phyloP scores from a whole-genome alignment of 2,888 invertebrate genomes.

The Sialis fuliginosa region DNA sequence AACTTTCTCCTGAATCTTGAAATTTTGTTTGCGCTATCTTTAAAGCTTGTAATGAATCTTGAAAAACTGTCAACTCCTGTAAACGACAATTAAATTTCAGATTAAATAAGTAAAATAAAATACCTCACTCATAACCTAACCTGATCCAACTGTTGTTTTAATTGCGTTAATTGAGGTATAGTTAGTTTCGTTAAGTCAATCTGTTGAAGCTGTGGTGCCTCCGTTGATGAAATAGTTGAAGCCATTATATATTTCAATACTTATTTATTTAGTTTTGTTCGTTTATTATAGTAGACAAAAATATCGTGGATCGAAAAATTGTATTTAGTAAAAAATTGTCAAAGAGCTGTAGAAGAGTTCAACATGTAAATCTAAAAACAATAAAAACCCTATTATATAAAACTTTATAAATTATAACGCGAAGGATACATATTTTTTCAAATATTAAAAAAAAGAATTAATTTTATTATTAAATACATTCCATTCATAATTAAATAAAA shows the following conservation, averaged over 20 bases:
- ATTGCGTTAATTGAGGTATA: constrained; percentile 61
- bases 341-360: too few species aligned
- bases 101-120: background rate
- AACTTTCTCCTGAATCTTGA: constrained; percentile 68
- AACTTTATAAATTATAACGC: too few species aligned
- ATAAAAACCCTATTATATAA: too few species aligned
- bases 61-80: constrained; percentile 72
- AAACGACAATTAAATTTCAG: constrained; percentile 12
- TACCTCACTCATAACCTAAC: constrained; percentile 24
- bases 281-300: too few species aligned
- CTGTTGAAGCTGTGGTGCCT: constrained; percentile 50
- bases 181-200: constrained; percentile 66
- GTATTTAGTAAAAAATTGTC: too few species aligned
- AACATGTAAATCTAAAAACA: too few species aligned
- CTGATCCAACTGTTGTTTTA: constrained; percentile 78
- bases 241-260: background rate
- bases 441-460: too few species aligned
- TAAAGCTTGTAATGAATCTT: constrained; percentile 75
- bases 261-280: too few species aligned
- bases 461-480: too few species aligned
- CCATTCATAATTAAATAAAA: too few species aligned
- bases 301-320: too few species aligned
- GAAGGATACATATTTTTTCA: too few species aligned
- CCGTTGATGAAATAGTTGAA: constrained; percentile 33
- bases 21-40: constrained; percentile 85